Percentiles rank a stretch among this genome's conserved stretches.
Conservation (phyloP, 1,140 invertebrate genomes). For the Drosophila neocordata region DNA sequence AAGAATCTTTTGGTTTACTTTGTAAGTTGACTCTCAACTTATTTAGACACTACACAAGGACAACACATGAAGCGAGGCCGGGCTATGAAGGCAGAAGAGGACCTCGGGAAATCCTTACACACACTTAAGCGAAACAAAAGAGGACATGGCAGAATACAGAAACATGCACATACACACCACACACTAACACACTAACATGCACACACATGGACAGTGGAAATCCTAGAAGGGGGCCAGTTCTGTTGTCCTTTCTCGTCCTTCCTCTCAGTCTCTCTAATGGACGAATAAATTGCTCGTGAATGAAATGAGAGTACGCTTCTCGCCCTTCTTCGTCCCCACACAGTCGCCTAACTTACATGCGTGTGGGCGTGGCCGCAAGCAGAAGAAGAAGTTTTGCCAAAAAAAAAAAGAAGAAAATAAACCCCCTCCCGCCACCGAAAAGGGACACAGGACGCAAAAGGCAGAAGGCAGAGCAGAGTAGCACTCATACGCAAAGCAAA, state of each 20-base stretch:
- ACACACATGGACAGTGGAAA: slow-evolving; percentile 50
- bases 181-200: slow-evolving; percentile 58
- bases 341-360: slow-evolving; percentile 21
- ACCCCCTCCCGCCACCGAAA: not conserved
- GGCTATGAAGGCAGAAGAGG: slow-evolving; percentile 30
- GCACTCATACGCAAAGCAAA: slow-evolving; percentile 75
- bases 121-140: slow-evolving; percentile 73
- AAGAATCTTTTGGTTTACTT: slow-evolving; percentile 80
- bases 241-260: slow-evolving; percentile 51
- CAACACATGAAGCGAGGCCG: slow-evolving; percentile 59
- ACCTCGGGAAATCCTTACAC: slow-evolving; percentile 70
- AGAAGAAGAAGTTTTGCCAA: slow-evolving; percentile 39
- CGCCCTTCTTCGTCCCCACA: slow-evolving; percentile 19
- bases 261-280: slow-evolving; percentile 71
- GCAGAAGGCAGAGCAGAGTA: slow-evolving; percentile 45
- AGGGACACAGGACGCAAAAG: not conserved
- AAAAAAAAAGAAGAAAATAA: not conserved
- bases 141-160: slow-evolving; percentile 75
- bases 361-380: slow-evolving; percentile 63
- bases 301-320: slow-evolving; percentile 76
- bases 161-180: slow-evolving; percentile 58
- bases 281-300: slow-evolving; percentile 81
- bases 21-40: slow-evolving; percentile 81
- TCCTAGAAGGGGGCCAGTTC: slow-evolving; percentile 71
- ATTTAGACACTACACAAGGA: slow-evolving; percentile 80